Evolutionary conservation across 2,113 vertebrate genomes (phyloP), one percentile per base, ranked within the genome.

Genomic region (Xyliphius kryptos): DNA sequence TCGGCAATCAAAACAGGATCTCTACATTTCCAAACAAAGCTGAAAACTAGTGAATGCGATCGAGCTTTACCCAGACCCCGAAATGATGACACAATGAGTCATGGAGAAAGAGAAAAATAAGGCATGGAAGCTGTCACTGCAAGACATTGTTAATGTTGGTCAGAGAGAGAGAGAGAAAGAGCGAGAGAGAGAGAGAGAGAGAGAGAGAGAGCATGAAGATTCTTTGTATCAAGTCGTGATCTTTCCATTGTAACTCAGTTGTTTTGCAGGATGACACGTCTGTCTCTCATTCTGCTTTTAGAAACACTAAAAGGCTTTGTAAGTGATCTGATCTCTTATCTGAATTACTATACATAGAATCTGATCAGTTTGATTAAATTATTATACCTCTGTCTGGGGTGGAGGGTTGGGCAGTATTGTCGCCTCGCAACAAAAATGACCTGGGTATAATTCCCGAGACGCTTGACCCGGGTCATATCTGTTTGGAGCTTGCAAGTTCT

Each of bases 21-120:
- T 41, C 15, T 44, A 56, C 36, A n/a, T n/a, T n/a, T n/a, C n/a
- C n/a, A 17, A 60, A 26, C 6, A 17, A 53, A 32, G n/a, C 59
- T 38, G 3, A 13, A 26, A 37, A 10, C 40, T 5, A 13, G 14
- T 21, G 52, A 51, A 20, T 63, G 51, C 44, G 67, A 63, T 44
- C 56, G 43, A 32, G 32, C 20, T 5, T 20, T 56, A 26, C 26
- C 32, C 19, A 14, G 43, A 65, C 53, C 15, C 53, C 57, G 46
- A 44, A 50, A 63, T 63, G 56, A 63, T 16, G 1, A 32, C 44
- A 43, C 44, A 32, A 14, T 69, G 67, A 69, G 52, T 57, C 60
- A 69, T 9, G 20, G 19, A 52, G 63, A 40, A 21, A 48, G 7
- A 22, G 19, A 54, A n/a, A 36, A 22, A 10, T 52, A 68, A 50